A percentile compares a stretch with the other conserved stretches of the same genome.
phyloP scores from a whole-genome alignment of 2,113 vertebrate species.

The Gallinago paraguaiae region DNA sequence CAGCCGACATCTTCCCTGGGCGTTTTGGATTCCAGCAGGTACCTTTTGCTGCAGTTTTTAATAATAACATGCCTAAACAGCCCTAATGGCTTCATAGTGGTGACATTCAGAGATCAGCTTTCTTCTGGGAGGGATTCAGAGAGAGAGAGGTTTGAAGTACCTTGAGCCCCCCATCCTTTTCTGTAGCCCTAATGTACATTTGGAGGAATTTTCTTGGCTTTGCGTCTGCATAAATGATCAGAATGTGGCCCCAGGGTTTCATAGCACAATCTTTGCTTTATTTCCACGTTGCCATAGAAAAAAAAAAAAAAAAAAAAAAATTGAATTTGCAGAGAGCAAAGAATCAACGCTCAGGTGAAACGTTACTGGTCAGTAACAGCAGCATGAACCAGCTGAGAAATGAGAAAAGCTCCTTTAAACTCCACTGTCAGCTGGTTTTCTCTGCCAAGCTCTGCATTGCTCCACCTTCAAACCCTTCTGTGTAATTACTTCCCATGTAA shows the following conservation, averaged over 20 bases:
- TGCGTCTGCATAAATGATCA: background rate
- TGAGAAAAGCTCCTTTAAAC: conserved; percentile 66
- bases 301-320: background rate
- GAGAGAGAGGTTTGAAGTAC: background rate
- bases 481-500: conserved; percentile 29
- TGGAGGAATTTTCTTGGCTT: background rate
- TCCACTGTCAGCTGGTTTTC: background rate
- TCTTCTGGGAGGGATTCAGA: background rate
- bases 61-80: accelerated
- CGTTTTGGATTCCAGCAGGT: background rate
- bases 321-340: background rate
- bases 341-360: accelerated
- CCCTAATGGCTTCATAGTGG: background rate
- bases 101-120: background rate
- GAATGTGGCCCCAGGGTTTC: background rate
- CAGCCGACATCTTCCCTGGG: background rate
- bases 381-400: background rate
- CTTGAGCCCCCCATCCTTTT: background rate
- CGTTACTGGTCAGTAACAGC: background rate
- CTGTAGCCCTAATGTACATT: background rate
- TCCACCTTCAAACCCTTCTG: conserved; percentile 16
- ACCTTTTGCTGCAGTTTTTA: background rate
- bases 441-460: conserved; percentile 41
- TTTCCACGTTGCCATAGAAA: background rate
- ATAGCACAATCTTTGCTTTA: background rate